These are phyloP conservation scores for Propithecus deckenii DNA, from an alignment of 2,797 vertebrate genomes.

Conservation along the genomic window DNA sequence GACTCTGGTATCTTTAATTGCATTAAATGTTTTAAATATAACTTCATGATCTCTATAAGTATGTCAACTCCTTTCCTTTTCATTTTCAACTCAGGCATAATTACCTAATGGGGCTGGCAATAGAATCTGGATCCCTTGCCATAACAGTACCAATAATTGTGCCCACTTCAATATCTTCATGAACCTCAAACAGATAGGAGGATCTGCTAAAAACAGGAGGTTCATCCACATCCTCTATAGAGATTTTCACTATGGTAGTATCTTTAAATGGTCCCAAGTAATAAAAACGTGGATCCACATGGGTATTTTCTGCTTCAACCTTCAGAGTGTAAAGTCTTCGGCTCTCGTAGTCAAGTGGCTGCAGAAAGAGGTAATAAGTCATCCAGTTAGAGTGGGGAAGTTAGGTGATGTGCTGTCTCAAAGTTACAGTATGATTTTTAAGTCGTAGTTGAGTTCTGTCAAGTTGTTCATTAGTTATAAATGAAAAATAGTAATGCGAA, in stretches of 20 bases:
- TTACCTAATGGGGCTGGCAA: slow-evolving; percentile 92
- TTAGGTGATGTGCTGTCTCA: background rate
- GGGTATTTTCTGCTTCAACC: slow-evolving; percentile 93
- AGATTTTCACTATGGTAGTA: slow-evolving; percentile 91
- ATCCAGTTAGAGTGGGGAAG: background rate
- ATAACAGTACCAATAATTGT: slow-evolving; percentile 92
- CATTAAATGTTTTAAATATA: background rate
- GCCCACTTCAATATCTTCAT: slow-evolving; percentile 90
- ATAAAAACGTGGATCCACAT: slow-evolving; percentile 92
- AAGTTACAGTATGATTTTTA: background rate
- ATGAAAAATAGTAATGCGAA: background rate
- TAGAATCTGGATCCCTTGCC: slow-evolving; percentile 92
- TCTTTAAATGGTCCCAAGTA: slow-evolving; percentile 93
- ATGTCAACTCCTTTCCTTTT: background rate
- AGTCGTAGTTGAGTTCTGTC: background rate
- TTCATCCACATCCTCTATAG: slow-evolving; percentile 94
- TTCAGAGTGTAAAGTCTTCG: slow-evolving; percentile 91
- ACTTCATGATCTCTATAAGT: background rate
- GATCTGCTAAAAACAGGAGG: slow-evolving; percentile 92
- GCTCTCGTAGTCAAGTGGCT: slow-evolving; percentile 95
- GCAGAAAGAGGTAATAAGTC: background rate
- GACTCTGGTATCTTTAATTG: background rate
- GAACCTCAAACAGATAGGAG: slow-evolving; percentile 94
- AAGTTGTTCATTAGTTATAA: background rate
- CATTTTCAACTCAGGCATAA: background rate